These are phyloP conservation scores for Lepus oiostolus DNA, from an alignment of 2,797 vertebrate genomes.

Conservation along the genomic window DNA sequence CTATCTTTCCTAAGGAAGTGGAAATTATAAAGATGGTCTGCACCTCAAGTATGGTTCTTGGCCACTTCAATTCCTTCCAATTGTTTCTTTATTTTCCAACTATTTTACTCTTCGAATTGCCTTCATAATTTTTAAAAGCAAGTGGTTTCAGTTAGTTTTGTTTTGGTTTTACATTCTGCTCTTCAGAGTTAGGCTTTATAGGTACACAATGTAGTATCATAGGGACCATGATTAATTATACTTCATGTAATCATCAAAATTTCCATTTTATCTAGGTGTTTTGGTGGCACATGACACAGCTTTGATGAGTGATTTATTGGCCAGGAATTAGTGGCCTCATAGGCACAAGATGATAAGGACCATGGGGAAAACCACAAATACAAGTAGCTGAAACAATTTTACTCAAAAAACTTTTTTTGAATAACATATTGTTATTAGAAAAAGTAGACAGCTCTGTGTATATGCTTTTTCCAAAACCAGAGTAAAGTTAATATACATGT, in stretches of 20 bases:
- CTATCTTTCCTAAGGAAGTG: not conserved
- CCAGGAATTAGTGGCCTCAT: not conserved
- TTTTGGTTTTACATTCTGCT: not conserved
- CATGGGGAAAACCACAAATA: constrained; percentile 35
- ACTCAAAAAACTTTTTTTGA: not conserved
- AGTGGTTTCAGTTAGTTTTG: not conserved
- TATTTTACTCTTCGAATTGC: not conserved
- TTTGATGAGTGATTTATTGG: not conserved
- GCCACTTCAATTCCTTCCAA: not conserved
- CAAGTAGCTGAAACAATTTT: constrained; percentile 55
- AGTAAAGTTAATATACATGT: constrained; percentile 54
- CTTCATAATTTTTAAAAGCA: not conserved
- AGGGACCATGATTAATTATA: not conserved
- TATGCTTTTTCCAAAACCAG: constrained; percentile 13
- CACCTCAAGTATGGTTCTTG: not conserved
- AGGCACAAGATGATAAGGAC: not conserved
- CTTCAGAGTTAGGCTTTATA: constrained; percentile 37
- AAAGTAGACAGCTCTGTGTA: not conserved
- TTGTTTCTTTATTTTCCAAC: constrained; percentile 25
- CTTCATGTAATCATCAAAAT: not conserved
- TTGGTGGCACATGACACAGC: constrained; percentile 30
- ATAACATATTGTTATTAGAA: constrained; percentile 13
- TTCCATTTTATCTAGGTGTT: not conserved
- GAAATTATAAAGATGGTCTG: constrained; percentile 4
- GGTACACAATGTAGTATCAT: not conserved